Evolutionary conservation across 1,140 invertebrate species (phyloP), one percentile per base, ranked within the genome.

Genomic region (Bombus polaris): DNA sequence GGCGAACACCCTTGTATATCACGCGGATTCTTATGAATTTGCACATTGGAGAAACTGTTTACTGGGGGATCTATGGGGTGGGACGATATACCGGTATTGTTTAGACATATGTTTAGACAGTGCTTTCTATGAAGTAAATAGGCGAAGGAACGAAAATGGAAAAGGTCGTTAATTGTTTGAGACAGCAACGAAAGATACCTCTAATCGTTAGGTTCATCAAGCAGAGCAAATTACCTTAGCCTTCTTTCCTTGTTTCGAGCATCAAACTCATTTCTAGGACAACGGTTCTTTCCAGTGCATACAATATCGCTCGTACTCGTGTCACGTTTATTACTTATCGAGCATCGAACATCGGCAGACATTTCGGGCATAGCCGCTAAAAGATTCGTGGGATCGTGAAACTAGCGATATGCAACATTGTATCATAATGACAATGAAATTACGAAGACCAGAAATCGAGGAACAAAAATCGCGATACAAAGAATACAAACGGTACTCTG

Each of bases 321-420:
- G 32, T n/a, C 53, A 1, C 65, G 42, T 68, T 76, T 80, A 71
- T 83, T 80, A 73, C 37, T 82, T 53, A 75, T 75, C 62, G 62
- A 68, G 35, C 59, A 75, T 37, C 22, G 42, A 79, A 35, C 71
- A n/a, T 35, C 65, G 22, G 4, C 44, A 59, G 47, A 53, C 47
- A 22, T 53, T 12, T 62, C 39, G 32, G 0, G 44, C 12, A 22
- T 2, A 15, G 57, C 59, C 75, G 18, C 76, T 83, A 37, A 62
- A 88, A 79, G 47, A 83, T 79, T 85, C 73, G 81, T 80, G 42
- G 57, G 76, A 66, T 76, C 83, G 28, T 3, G 9, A 28, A 59
- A 15, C 25, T 0, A 47, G 6, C 47, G 13, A 47, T 15, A 47
- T 0, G 44, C 13, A 53, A 53, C 47, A 0, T 22, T 6, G 15